Base-by-base conservation (phyloP, 2,113 vertebrate genomes). In the Vulpes lagopus region DNA sequence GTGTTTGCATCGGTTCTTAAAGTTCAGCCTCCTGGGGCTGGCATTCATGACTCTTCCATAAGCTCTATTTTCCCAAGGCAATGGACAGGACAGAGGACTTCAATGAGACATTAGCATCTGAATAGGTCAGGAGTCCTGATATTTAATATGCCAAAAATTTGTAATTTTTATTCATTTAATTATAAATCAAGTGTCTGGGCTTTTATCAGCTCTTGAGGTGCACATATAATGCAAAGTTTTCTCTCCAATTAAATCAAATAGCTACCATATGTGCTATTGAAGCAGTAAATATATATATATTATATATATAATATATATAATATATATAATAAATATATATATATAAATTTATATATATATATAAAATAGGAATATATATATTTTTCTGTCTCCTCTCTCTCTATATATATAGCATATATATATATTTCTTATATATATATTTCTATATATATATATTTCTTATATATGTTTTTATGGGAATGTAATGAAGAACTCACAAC, bases 21-120 rank as follows among this genome's bases (percentile, higher is more conserved):
- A 96, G 95, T 97, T 97, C 95, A 97, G 22, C 62, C 64, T 92
- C 93, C 95, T 78, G 94, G 89, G 94, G 80, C n/a, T 92, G 74
- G 53, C 69, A 89, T 96, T 95, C 91, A 95, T 73, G 80, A 86
- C 35, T 88, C 30, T 96, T 38, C 81, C 60, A 62, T 78, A 76
- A 95, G 80, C 51, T 55, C 14, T 87, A 5, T 81, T 92, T 97
- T 81, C 97, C 94, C 82, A 87, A 95, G 55, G 69, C 84, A 95
- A 88, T 43, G 69, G 74, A 51, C 43, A 43, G 43, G 43, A 43
- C 3, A 94, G 55, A 92, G 14, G 25, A 92, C 64, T 94, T 97
- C 90, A 96, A n/a, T 96, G 79, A 95, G 25, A 88, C n/a, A 94
- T 95, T 97, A 97, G 84, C 94, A 97, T 97, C 32, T 94, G 89